phyloP scores from a whole-genome alignment of 2,113 vertebrate species.

The Peromyscus leucopus region DNA sequence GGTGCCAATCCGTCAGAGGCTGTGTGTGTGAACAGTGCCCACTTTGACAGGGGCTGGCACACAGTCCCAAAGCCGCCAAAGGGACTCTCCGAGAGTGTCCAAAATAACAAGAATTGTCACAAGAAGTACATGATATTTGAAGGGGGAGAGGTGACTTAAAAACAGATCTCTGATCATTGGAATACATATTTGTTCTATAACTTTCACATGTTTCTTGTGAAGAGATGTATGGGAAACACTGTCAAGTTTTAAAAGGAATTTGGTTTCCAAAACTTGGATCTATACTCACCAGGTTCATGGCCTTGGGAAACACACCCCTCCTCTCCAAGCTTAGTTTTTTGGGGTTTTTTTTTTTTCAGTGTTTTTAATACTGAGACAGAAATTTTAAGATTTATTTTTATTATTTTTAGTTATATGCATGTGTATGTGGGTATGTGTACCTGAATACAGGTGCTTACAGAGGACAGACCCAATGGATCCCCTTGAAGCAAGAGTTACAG shows the following conservation, averaged over 20 bases:
- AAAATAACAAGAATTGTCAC: background rate
- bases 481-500: background rate
- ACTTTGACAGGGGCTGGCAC: background rate
- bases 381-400: background rate
- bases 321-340: background rate
- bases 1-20: background rate
- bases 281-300: background rate
- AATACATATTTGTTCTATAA: background rate
- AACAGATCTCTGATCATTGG: background rate
- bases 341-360: background rate
- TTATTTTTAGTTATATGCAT: background rate
- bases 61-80: background rate
- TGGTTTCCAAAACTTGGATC: background rate
- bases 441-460: background rate
- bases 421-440: background rate
- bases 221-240: background rate
- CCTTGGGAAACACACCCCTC: background rate
- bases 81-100: background rate
- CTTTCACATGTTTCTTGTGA: background rate
- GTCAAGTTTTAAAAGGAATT: background rate
- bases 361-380: background rate
- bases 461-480: background rate
- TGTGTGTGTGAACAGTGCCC: background rate
- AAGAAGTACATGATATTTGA: background rate
- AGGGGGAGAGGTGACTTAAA: background rate